These are phyloP conservation scores for Drosophila subobscura DNA, from an alignment of 1,140 invertebrate genomes.

Conservation along the genomic window DNA sequence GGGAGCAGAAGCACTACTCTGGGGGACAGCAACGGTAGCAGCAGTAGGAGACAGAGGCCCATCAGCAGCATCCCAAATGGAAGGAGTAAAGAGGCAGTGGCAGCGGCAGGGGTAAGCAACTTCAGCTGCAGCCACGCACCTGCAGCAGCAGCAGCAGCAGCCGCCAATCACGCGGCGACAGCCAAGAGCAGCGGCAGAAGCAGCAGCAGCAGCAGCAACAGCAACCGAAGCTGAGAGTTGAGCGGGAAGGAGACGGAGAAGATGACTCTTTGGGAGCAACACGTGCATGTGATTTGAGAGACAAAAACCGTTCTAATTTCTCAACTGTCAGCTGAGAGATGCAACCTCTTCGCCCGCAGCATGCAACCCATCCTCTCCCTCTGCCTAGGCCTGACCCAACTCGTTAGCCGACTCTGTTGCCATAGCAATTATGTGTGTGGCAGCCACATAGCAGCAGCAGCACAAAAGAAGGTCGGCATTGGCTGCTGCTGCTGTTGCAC, in stretches of 20 bases:
- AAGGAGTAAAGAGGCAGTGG: slow-evolving; percentile 2
- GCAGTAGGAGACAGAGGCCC: no score
- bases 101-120: slow-evolving; percentile 8
- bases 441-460: slow-evolving; percentile 46
- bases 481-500: slow-evolving; percentile 27
- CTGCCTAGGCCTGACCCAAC: slow-evolving; percentile 41
- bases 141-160: slow-evolving; percentile 39
- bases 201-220: slow-evolving; percentile 46
- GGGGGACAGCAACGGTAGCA: no score
- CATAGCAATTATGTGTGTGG: slow-evolving; percentile 67
- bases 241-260: neutral
- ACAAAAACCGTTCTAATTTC: slow-evolving; percentile 81
- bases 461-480: slow-evolving; percentile 74
- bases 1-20: neutral
- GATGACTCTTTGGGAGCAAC: slow-evolving; percentile 39
- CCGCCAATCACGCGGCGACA: slow-evolving; percentile 32
- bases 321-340: slow-evolving; percentile 76
- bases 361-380: slow-evolving; percentile 16
- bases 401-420: slow-evolving; percentile 65
- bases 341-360: slow-evolving; percentile 36
- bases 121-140: slow-evolving; percentile 19
- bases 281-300: slow-evolving; percentile 78
- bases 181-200: slow-evolving; percentile 32
- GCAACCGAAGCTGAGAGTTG: neutral
- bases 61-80: no score